Evolutionary conservation across 2,797 vertebrate species (phyloP).

Genomic region (Typhlichthys subterraneus): DNA sequence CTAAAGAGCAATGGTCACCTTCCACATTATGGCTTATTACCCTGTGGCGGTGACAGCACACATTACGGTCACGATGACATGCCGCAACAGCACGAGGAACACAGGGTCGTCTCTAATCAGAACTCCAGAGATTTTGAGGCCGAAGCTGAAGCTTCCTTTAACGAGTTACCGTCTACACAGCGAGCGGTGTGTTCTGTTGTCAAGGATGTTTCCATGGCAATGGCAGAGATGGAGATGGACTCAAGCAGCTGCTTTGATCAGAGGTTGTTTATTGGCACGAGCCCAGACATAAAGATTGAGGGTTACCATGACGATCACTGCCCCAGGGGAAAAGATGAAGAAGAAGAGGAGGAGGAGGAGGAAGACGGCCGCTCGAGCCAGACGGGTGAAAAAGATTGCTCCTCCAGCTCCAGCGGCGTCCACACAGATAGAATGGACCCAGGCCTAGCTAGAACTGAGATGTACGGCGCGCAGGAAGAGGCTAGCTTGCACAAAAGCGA

Average conservation of each 20-base stretch:
- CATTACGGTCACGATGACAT: conserved; percentile 2
- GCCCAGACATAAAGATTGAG: conserved; percentile 19
- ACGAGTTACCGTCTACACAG: conserved; percentile 24
- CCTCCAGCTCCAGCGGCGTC: not conserved
- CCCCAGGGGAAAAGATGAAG: conserved; percentile 5
- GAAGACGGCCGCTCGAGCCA: conserved; percentile 23
- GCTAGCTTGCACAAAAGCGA: not conserved
- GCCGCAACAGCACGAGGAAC: not conserved
- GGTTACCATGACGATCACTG: conserved; percentile 3
- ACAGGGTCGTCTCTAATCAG: not conserved
- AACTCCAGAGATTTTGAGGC: conserved; percentile 1
- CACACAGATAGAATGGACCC: conserved; percentile 1
- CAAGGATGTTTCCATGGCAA: not conserved
- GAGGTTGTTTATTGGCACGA: conserved; percentile 12
- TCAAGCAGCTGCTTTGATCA: not conserved
- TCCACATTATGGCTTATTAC: conserved; percentile 25
- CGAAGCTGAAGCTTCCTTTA: conserved; percentile 10
- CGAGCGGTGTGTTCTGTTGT: conserved; percentile 15
- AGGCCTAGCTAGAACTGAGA: conserved; percentile 15
- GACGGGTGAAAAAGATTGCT: conserved; percentile 6
- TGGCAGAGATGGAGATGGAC: conserved; percentile 7
- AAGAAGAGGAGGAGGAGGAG: conserved; percentile 27
- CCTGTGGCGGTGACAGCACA: conserved; percentile 6
- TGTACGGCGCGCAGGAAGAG: not conserved
- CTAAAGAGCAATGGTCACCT: conserved; percentile 4